Evolutionary conservation across 2,888 invertebrate genomes (phyloP), one percentile per base, ranked within the genome.

Genomic region (Pammene aurita): DNA sequence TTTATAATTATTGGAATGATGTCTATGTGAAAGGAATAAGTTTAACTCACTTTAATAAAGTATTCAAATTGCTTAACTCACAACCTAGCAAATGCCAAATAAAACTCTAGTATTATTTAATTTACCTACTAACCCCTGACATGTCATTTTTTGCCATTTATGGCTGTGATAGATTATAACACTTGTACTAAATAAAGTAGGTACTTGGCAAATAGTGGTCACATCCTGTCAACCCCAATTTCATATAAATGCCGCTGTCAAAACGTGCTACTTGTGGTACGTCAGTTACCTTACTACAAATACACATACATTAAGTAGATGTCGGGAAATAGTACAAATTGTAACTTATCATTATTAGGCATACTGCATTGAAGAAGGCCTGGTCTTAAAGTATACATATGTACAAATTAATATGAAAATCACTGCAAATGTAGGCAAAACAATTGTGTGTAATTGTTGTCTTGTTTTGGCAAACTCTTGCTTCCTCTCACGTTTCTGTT

Each of bases 401-500:
- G 94, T 93, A 67, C 95, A 94, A 76, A 97, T 95, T 64, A 96
- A 88, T 64, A 96, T 82, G 75, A 95, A 95, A 73, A 96, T 91
- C 38, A 95, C 95, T 58, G 93, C 95, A 72, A 96, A 81, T 66
- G 95, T 95, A 7, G 96, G 97, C 76, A 96, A 85, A 71, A 96
- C 97, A 70, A 97, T 90, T 1, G 96, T 96, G 80, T 95, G 95
- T n/a, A 96, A 93, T 82, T 96, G 95, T 80, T 95, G 95, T 78
- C 96, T 95, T 81, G 95, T 95, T 84, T 96, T 95, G 9, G 95
- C 93, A 79, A 97, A 97, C 75, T 97, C 97, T 86, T 96, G 95
- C 88, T 96, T 96, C 44, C 97, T 94, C 80, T 97, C 96, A 78
- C 96, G 95, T 83, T 96, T 96, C 86, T 97, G 97, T 83, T 95